phyloP scores from a whole-genome alignment of 2,888 invertebrate genomes.

The Athripsodes cinereus region DNA sequence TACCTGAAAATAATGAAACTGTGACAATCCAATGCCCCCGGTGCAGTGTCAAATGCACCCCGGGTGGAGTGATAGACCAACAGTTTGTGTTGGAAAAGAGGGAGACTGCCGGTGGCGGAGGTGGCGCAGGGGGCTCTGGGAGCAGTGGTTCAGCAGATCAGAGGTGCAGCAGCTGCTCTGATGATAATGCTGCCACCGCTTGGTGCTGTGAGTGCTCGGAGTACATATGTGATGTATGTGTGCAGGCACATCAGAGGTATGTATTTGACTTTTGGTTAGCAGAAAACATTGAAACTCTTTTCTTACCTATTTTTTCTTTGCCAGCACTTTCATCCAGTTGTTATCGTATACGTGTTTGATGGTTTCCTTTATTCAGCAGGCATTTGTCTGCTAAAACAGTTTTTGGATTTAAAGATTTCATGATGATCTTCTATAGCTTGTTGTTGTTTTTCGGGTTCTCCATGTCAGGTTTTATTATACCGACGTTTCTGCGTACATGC shows the following conservation, averaged over 20 bases:
- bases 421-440: no score
- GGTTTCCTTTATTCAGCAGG: neutral
- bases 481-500: no score
- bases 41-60: slow-evolving; percentile 68
- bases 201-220: slow-evolving; percentile 90
- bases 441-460: no score
- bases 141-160: slow-evolving; percentile 33
- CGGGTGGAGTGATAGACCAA: slow-evolving; percentile 74
- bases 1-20: slow-evolving; percentile 31
- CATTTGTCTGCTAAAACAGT: neutral
- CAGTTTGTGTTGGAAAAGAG: slow-evolving; percentile 69
- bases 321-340: no score
- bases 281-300: no score
- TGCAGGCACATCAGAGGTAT: slow-evolving; percentile 79
- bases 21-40: slow-evolving; percentile 58
- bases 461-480: no score
- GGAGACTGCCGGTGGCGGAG: slow-evolving; percentile 47
- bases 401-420: no score
- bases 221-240: slow-evolving; percentile 88
- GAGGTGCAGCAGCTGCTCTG: slow-evolving; percentile 80
- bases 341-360: no score
- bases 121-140: slow-evolving; percentile 54
- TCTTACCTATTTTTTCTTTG: no score
- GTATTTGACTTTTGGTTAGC: no score
- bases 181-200: slow-evolving; percentile 74